Base-by-base conservation (phyloP, 1,140 invertebrate genomes). In the Heliothis virescens region DNA sequence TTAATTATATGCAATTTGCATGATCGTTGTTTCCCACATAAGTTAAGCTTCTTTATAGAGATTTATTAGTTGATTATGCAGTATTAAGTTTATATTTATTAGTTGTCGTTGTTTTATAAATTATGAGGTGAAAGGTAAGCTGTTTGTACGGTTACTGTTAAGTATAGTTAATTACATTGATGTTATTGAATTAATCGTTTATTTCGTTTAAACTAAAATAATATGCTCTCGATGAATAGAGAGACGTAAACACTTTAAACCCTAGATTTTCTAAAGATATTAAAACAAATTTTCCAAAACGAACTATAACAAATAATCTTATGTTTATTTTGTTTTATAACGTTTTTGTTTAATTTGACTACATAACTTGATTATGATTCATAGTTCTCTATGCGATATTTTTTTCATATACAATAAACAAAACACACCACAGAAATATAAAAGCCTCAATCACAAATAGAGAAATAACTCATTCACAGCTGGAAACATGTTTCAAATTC, bases 371-470 rank as follows among this genome's bases (percentile, higher is more conserved):
- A 34, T 34, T 34, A 34, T 34, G 3, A 34, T 2, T 34, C 4
- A 34, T 5, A 1, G 34, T 34, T 34, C 1, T 34, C 3, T 34
- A 5, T 34, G 34, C 0, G 34, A 5, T 1, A 0, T 34, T 34
- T 34, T 0, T 34, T 0, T 34, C 34, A 34, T 34, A 34, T 1
- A 82, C 74, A 82, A 85, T 84, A 88, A 90, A 89, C 83, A 85
- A 75, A 21, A 53, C 69, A 10, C 21, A 65, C 18, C 3, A 18
- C 48, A 18, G 2, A 10, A n/a, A 50, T 21, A 48, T 63, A 48
- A 69, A 47, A 67, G 16, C 41, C 34, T 48, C 18, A 65, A 18
- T 48, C 12, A 67, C 11, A 18, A 67, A 67, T 67, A 48, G 16
- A 48, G 41, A 48, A 47, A 67, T 67, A 67, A 67, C 9, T 67